phyloP scores from a whole-genome alignment of 2,888 invertebrate genomes.

The Orgyia antiqua region DNA sequence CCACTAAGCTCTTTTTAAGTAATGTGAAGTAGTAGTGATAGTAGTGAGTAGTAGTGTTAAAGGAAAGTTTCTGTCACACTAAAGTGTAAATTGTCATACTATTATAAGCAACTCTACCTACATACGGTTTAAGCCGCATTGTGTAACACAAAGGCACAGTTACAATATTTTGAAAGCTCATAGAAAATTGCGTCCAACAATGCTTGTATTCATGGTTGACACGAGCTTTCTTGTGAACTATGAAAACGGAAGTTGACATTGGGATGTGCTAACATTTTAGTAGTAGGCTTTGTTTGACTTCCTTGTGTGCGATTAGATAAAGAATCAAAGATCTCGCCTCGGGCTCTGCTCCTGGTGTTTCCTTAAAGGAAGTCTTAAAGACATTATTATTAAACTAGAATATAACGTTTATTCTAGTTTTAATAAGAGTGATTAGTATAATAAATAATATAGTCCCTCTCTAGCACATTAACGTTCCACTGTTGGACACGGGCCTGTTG shows the following conservation, averaged over 20 bases:
- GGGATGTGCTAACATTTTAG: conserved; percentile 38
- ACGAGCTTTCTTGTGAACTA: conserved; percentile 30
- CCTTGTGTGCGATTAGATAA: conserved; percentile 25
- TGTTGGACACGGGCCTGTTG: too few relatives aligned
- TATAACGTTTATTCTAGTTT: too few relatives aligned
- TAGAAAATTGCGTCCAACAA: conserved; percentile 43
- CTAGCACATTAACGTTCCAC: too few relatives aligned
- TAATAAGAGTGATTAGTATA: too few relatives aligned
- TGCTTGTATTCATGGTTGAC: conserved; percentile 36
- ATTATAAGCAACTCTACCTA: conserved; percentile 7
- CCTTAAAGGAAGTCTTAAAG: neutral
- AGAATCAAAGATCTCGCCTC: conserved; percentile 7
- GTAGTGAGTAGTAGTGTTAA: too few relatives aligned
- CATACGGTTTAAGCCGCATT: conserved; percentile 27
- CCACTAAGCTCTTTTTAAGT: too few relatives aligned
- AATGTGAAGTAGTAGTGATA: too few relatives aligned
- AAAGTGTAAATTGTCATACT: conserved; percentile 16
- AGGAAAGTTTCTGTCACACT: too few relatives aligned
- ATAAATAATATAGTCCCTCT: too few relatives aligned
- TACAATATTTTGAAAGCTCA: conserved; percentile 57
- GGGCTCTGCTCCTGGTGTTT: conserved; percentile 2
- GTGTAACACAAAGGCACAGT: conserved; percentile 39
- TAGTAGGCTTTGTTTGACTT: conserved; percentile 35
- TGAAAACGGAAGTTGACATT: conserved; percentile 58
- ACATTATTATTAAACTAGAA: too few relatives aligned